Base-by-base conservation (phyloP, 2,113 vertebrate species). In the Cynoglossus semilaevis region DNA sequence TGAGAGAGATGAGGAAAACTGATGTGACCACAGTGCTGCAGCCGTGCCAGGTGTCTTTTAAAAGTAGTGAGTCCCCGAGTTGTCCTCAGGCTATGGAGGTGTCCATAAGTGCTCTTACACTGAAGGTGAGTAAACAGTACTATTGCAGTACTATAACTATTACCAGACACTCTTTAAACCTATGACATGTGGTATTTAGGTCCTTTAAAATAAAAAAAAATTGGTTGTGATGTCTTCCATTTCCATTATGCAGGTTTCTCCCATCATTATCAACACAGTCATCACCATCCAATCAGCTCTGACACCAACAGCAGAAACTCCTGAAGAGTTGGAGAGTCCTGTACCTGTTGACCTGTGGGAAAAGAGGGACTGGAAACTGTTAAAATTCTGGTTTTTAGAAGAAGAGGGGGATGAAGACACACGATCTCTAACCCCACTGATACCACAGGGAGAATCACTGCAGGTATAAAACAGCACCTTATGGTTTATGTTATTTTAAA, bases 231-330 rank as follows among this genome's bases (percentile, higher is more conserved):
- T 44, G 4, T 51, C 15, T 44, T 10, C 11, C 47, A 5, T 63
- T 54, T 44, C 10, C 55, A 51, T 68, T 43, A 51, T 50, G 38
- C 85, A 99, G 97, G 95, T 99, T 56, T 98, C 96, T 76, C 97
- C 97, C 34, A 93, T 98, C 82, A 99, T 98, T 72, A 94, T 99
- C 87, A 98, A 99, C 86, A 98, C 97, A 0, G 93, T 98, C 52
- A 94, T 98, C 76, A 97, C 93, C 68, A 95, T 99, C 80, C 96
- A 94, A 54, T 94, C 96, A 12, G 95, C 92, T 5, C 79, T 99
- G 79, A 94, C 85, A 51, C 92, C 93, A 47, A 88, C 87, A 38
- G 76, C 91, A 0, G 94, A 97, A 86, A 89, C 88, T 8, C 79
- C 88, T 0, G 86, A 93, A 61, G 85, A 93, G 81, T 85, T 90